Evolutionary conservation across 2,888 invertebrate genomes (phyloP), one percentile per base, ranked within the genome.

Genomic region (Eupithecia abbreviata): DNA sequence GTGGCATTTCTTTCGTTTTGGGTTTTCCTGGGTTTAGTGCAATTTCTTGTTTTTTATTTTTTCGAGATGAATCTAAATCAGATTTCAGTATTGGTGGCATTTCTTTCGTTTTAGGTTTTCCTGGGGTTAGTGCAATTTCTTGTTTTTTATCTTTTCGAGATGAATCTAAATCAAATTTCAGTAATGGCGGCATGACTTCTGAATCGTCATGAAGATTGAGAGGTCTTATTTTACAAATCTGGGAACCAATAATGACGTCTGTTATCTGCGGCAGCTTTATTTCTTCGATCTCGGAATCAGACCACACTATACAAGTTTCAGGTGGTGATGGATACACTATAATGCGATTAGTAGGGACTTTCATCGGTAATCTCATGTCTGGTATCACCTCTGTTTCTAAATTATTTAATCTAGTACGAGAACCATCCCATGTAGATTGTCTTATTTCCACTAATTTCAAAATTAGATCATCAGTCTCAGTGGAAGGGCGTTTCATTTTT

Each of bases 171-270:
- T 6, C 51, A n/a, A n/a, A 51, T 15, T 51, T 10, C 2, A 10
- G 58, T 30, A 9, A 10, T 10, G 30, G 10, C 30, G 58, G 10
- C 30, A 62, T 62, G 62, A 30, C 30, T 58, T 58, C 55, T 62
- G 30, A 30, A 62, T 62, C 10, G 62, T 30, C 62, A 10, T 30
- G 3, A 30, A 62, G 3, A 12, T 62, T 62, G 3, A 12, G 4
- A 30, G 62, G 4, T 62, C 10, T 62, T 9, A 30, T 62, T 81
- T 88, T 90, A 10, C 82, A 83, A 73, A 92, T 86, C 78, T 89
- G 88, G 76, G 87, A 80, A 2, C 92, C 91, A 69, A 90, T 85
- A 74, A 92, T 89, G 65, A 91, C 86, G 58, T 90, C 87, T 70
- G 69, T 74, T 13, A 77, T 67, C 77, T 83, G 18, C 45, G 18